phyloP scores from a whole-genome alignment of 2,888 invertebrate species.

The Coelinius sp. region DNA sequence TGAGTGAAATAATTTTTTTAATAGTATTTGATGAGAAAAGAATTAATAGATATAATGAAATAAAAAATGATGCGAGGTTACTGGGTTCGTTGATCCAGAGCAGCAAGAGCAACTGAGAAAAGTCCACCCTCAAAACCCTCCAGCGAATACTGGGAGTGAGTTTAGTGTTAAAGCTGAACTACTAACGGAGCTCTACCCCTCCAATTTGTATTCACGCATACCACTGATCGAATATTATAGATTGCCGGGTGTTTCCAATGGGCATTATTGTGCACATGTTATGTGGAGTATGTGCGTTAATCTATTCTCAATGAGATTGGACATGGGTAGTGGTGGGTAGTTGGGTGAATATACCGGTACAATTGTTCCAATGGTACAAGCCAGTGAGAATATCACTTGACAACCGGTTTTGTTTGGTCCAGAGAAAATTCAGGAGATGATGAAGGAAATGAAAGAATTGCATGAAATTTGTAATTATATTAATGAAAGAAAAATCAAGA shows the following conservation, averaged over 20 bases:
- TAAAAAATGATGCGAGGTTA: conserved; percentile 8
- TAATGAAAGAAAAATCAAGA: neutral
- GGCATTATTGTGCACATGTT: conserved; percentile 9
- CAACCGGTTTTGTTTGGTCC: too few species aligned
- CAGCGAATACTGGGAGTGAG: conserved; percentile 42
- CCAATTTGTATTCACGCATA: conserved; percentile 12
- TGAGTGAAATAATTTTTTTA: too few species aligned
- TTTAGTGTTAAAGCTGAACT: conserved; percentile 51
- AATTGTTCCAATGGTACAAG: neutral
- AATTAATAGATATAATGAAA: conserved; percentile 8
- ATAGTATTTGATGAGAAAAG: neutral
- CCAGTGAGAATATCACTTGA: too few species aligned
- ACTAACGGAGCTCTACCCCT: conserved; percentile 32
- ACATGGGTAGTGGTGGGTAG: neutral
- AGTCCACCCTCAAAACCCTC: conserved; percentile 45
- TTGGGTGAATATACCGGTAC: neutral
- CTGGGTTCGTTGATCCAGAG: conserved; percentile 33
- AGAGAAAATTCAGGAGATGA: neutral
- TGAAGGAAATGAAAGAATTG: neutral
- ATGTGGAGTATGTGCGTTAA: conserved; percentile 12
- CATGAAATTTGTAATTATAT: neutral
- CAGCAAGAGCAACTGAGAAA: conserved; percentile 34
- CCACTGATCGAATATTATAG: conserved; percentile 21
- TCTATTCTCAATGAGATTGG: conserved; percentile 5
- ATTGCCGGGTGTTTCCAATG: conserved; percentile 6